Percentiles rank a stretch among this genome's conserved stretches.
Evolutionary conservation across 64 coral and sea anemone species (phyloP).

Genomic region (Montipora sp.): DNA sequence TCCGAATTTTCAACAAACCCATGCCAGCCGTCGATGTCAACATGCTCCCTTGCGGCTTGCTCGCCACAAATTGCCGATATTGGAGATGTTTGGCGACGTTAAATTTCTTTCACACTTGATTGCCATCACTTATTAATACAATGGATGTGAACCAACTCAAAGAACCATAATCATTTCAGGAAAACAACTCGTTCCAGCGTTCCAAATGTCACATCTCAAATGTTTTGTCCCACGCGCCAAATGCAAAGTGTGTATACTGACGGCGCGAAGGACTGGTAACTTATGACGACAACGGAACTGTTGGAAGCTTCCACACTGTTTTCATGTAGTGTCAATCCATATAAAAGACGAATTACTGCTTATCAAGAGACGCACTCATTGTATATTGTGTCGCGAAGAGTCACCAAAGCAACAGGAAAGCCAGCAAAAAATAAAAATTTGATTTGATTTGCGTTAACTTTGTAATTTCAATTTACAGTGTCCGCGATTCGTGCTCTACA

Average conservation of each 20-base stretch:
- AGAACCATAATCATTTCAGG: neutral
- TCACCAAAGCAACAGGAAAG: no score
- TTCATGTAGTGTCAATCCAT: no score
- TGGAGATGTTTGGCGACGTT: conserved; percentile 4
- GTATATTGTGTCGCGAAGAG: no score
- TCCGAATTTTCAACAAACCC: conserved; percentile 58
- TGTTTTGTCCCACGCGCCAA: conserved; percentile 6
- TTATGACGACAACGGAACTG: neutral
- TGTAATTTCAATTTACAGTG: no score
- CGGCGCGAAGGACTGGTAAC: neutral
- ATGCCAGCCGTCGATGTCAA: conserved; percentile 44
- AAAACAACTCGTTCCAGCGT: neutral
- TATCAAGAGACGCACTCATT: no score
- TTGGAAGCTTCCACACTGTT: neutral
- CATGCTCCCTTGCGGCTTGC: conserved; percentile 1
- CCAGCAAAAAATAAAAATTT: no score
- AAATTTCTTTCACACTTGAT: conserved; percentile 14
- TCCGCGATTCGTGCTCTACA: no score
- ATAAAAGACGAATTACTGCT: no score
- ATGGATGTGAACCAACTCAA: neutral
- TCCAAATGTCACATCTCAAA: neutral
- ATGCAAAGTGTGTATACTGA: neutral
- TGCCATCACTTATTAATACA: neutral
- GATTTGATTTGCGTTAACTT: no score
- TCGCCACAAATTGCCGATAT: conserved; percentile 36